Evolutionary conservation across 2,888 invertebrate species (phyloP), one percentile per base, ranked within the genome.

Genomic region (Oxyteleia sp.): DNA sequence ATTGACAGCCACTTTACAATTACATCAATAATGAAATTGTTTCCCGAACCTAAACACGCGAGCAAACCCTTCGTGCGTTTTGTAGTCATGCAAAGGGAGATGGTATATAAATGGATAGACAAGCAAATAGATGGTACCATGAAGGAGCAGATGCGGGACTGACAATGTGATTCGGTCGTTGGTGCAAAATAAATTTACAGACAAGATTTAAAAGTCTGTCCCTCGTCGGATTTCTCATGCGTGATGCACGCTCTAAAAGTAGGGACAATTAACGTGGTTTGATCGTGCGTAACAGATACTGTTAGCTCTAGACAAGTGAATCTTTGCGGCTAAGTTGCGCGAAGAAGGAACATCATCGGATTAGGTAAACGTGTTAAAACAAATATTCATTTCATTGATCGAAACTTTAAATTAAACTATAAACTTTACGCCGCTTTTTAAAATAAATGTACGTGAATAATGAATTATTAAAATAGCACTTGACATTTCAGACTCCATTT

Each of bases 11-110:
- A 93, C 93, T 93, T 93, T 91, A 92, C 92, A 93, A 93, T 93
- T 92, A 92, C 90, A 91, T 91, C 90, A 91, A 92, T 93, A 93
- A 93, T 93, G 93, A 93, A 93, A 93, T 93, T 92, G 92, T 88
- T 87, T 88, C 85, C 85, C 87, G 87, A 82, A 86, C 90, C 89
- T 88, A 90, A 90, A 91, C 90, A 89, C 89, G 89, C 89, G 88
- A 89, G 87, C 89, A 88, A 89, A 89, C 89, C 89, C 88, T 85
- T 88, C 84, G 85, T 87, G 59, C 55, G 57, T 66, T 64, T 59
- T 74, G 49, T 68, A 66, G 45, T 32, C 35, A 29, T 38, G 59
- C 55, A 49, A 38, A 63, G 55, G 69, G 76, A 66, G 32, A 83
- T 69, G 51, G 35, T 45, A 45, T 38, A 74, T 66, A 76, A 68